A percentile compares a stretch with the other conserved stretches of the same genome.
These are phyloP conservation scores for Eupithecia centaureata DNA, from an alignment of 2,888 invertebrate species.

Conservation along the genomic window DNA sequence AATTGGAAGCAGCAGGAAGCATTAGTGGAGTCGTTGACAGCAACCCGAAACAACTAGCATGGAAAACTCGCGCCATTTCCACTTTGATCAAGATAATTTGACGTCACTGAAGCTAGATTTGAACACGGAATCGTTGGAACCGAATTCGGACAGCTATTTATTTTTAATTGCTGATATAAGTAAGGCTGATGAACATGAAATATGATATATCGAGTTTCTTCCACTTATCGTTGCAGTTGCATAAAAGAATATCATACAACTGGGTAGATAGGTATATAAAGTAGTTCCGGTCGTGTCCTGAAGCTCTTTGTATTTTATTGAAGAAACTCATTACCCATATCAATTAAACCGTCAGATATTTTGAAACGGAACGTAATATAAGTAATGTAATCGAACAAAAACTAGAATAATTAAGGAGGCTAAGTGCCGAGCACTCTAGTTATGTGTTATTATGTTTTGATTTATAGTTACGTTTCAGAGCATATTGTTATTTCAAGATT, in stretches of 20 bases:
- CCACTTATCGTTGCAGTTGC: constrained; percentile 13
- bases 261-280: constrained; percentile 1
- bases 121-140: constrained; percentile 53
- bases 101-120: constrained; percentile 67
- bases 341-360: constrained; percentile 44
- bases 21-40: constrained; percentile 79
- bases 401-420: constrained; percentile 33
- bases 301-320: constrained; percentile 24
- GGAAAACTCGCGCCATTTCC: constrained; percentile 73
- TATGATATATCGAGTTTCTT: constrained; percentile 5
- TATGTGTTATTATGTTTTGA: constrained; percentile 44
- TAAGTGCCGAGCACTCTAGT: constrained; percentile 30
- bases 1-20: constrained; percentile 78
- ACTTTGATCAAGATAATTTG: constrained; percentile 80
- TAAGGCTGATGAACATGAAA: background rate
- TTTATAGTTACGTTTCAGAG: background rate
- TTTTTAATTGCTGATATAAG: constrained; percentile 23
- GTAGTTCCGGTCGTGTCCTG: constrained; percentile 24
- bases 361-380: constrained; percentile 43
- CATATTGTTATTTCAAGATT: background rate
- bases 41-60: constrained; percentile 72
- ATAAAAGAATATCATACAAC: constrained; percentile 7
- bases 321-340: constrained; percentile 36
- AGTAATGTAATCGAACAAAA: constrained; percentile 42
- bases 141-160: constrained; percentile 46